phyloP scores from a whole-genome alignment of 2,113 vertebrate genomes.

The Irena cyanogastra region DNA sequence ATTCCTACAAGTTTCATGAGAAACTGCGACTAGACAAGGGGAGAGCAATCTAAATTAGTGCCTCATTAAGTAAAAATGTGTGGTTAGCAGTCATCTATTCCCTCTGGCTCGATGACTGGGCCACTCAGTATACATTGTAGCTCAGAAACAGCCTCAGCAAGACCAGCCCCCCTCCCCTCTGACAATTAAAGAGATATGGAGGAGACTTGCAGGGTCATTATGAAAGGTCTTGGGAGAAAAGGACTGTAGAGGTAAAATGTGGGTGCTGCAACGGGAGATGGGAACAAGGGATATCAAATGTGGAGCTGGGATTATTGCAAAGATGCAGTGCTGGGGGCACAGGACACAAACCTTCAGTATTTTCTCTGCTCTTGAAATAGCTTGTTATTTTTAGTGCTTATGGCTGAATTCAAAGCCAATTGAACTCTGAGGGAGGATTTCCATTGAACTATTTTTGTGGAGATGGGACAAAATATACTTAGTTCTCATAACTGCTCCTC shows the following conservation, averaged over 20 bases:
- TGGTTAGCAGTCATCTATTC: conserved; percentile 52
- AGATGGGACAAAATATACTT: not conserved
- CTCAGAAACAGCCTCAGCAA: conserved; percentile 23
- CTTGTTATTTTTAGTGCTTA: conserved; percentile 50
- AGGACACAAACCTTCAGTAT: conserved; percentile 9
- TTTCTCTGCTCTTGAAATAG: conserved; percentile 24
- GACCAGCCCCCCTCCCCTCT: not conserved
- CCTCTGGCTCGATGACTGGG: not conserved
- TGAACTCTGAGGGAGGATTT: conserved; percentile 33
- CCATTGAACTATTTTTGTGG: conserved; percentile 37
- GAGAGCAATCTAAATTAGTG: conserved; percentile 35
- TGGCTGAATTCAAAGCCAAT: not conserved
- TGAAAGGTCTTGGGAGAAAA: conserved; percentile 3
- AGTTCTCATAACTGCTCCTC: not conserved
- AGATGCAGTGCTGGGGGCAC: not conserved
- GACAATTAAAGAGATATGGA: not conserved
- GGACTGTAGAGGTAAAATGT: not conserved
- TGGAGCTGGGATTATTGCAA: not conserved
- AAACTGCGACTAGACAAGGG: conserved; percentile 38
- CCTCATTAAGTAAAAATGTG: conserved; percentile 60
- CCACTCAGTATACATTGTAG: not conserved
- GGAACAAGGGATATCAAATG: not conserved
- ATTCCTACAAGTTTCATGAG: conserved; percentile 10
- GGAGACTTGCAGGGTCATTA: not conserved
- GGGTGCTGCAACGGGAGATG: not conserved